Base-by-base conservation (phyloP, 2,113 vertebrate genomes). In the Pseudopodoces humilis region DNA sequence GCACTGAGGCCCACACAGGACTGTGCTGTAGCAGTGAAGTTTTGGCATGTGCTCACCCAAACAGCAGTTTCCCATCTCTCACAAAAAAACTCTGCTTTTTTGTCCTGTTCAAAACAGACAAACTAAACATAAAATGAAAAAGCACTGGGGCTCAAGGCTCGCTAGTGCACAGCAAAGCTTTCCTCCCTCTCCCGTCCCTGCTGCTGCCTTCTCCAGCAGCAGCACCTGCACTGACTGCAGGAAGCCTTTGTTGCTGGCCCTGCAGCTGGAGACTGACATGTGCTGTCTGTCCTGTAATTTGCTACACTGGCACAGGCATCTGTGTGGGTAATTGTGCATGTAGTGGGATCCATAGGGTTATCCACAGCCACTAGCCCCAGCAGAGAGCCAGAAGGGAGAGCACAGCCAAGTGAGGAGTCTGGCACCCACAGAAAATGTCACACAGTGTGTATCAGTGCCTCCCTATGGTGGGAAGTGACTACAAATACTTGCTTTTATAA, bases 71-170 rank as follows among this genome's bases (percentile, higher is more conserved):
- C 33, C 21, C n/a, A 31, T 23, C 25, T 31, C 82, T 75, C 30
- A 52, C n/a, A 15, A 50, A 56, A 15, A 50, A 56, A 11, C 19
- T 52, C 58, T 69, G 24, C 52, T 41, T 24, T 41, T 15, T 55
- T 23, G 7, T 50, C 37, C 20, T 30, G 49, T 59, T 43, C 52
- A 50, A 70, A 65, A 7, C 25, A 76, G 46, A 30, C 5, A 12
- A 37, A 62, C 12, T 19, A 11, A 19, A 19, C 6, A 55, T 25
- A 77, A 86, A 83, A 85, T 11, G 15, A 25, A 60, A 68, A 47
- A 59, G 3, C 17, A 21, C 8, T 0, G 2, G 4, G 13, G 23
- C 46, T 10, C 16, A 52, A 80, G 47, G 23, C 33, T 35, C 0
- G 0, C 20, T 74, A 13, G 56, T 2, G 27, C 22, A n/a, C 10